These are phyloP conservation scores for Falco columbarius DNA, from an alignment of 2,797 vertebrate species.

Conservation along the genomic window DNA sequence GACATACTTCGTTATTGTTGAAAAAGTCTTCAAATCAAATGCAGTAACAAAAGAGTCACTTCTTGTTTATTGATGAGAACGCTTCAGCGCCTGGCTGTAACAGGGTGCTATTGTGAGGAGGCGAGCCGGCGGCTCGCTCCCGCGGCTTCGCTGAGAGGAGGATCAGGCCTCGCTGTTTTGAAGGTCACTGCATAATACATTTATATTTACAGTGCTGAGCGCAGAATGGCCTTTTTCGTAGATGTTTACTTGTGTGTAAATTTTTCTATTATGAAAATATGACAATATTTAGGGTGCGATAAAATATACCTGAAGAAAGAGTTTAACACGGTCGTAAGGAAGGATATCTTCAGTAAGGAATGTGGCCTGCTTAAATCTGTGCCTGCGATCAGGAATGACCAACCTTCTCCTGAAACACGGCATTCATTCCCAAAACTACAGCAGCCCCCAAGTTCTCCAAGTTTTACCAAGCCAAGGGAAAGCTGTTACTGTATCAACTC, in stretches of 20 bases:
- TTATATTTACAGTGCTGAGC: not conserved
- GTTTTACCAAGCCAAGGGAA: not conserved
- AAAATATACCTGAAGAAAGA: not conserved
- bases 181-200: constrained; percentile 43
- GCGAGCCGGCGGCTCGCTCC: constrained; percentile 7
- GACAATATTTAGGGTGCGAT: not conserved
- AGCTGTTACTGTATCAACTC: not conserved
- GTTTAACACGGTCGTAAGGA: not conserved
- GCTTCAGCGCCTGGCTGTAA: not conserved
- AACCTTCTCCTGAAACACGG: not conserved
- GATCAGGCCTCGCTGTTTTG: constrained; percentile 16
- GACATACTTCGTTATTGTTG: constrained; percentile 18
- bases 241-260: not conserved
- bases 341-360: not conserved
- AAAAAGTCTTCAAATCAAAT: constrained; percentile 44
- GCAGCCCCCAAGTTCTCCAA: not conserved
- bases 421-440: not conserved
- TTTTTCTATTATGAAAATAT: not conserved
- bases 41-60: constrained; percentile 29
- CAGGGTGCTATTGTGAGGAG: not conserved
- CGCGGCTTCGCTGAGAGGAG: not conserved
- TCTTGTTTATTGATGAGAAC: constrained; percentile 55
- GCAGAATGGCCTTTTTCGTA: not conserved
- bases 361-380: not conserved
- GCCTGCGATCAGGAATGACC: not conserved